A percentile compares a stretch with the other conserved stretches of the same genome.
phyloP scores from a whole-genome alignment of 2,888 invertebrate species.

The Thereva nobilitata region DNA sequence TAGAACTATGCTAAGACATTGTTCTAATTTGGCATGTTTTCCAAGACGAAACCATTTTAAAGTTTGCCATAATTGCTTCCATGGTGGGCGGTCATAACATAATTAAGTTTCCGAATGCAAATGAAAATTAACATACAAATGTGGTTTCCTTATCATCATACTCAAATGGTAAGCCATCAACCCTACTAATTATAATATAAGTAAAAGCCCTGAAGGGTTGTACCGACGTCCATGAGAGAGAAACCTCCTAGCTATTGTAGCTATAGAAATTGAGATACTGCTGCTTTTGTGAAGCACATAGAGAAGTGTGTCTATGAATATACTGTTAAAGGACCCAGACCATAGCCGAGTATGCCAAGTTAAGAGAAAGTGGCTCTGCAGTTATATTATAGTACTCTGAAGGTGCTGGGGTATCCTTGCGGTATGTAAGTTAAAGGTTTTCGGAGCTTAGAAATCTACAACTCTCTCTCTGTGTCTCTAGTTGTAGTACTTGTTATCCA shows the following conservation, averaged over 20 bases:
- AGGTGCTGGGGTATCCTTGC: no score
- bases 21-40: conserved; percentile 35
- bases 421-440: no score
- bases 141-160: conserved; percentile 39
- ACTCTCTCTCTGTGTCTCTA: no score
- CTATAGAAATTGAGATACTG: conserved; percentile 19
- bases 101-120: conserved; percentile 39
- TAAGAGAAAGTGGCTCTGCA: no score
- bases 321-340: not conserved
- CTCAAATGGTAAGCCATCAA: conserved; percentile 37
- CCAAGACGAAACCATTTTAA: conserved; percentile 37
- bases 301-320: conserved; percentile 7
- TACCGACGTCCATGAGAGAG: not conserved
- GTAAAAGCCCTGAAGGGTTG: conserved; percentile 38
- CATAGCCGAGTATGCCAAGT: no score
- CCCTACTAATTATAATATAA: conserved; percentile 40
- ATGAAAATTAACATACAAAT: conserved; percentile 40
- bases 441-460: no score
- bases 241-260: not conserved
- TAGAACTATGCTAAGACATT: no score
- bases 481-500: conserved; percentile 22
- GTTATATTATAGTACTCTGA: no score
- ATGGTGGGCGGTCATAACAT: conserved; percentile 34
- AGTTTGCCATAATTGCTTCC: conserved; percentile 34
- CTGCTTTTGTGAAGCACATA: not conserved